phyloP scores from a whole-genome alignment of 2,113 vertebrate species.

The Solea senegalensis region DNA sequence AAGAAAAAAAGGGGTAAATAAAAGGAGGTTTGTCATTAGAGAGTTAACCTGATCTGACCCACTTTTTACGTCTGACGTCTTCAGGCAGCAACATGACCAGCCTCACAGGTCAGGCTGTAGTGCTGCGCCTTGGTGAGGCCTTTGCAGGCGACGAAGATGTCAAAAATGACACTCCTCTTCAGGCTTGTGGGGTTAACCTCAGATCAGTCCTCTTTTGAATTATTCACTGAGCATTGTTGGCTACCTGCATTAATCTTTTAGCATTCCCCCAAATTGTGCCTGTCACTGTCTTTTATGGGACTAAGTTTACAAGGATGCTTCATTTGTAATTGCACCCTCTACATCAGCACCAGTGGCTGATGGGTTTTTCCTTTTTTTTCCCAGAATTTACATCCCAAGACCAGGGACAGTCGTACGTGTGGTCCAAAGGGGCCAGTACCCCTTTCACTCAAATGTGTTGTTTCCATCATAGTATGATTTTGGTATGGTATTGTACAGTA shows the following conservation, averaged over 20 bases:
- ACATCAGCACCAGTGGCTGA: not conserved
- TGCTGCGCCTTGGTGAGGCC: slow-evolving; percentile 37
- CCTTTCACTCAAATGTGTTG: too few species aligned
- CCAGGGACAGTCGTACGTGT: too few species aligned
- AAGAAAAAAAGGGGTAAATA: not conserved
- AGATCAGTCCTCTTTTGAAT: slow-evolving; percentile 53
- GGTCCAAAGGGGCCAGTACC: too few species aligned
- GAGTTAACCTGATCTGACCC: slow-evolving; percentile 60
- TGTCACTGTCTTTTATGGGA: slow-evolving; percentile 1
- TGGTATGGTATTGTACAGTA: too few species aligned
- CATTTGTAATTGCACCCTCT: not conserved
- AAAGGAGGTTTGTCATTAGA: slow-evolving; percentile 28
- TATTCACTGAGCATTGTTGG: slow-evolving; percentile 55
- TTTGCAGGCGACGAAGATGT: slow-evolving; percentile 21
- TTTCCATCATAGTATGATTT: too few species aligned
- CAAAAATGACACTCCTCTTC: slow-evolving; percentile 28
- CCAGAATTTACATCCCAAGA: too few species aligned
- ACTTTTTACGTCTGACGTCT: slow-evolving; percentile 51
- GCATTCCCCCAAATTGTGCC: not conserved
- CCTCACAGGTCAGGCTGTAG: slow-evolving; percentile 27
- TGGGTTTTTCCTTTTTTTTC: too few species aligned
- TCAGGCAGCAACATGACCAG: slow-evolving; percentile 39
- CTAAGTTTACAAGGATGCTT: not conserved
- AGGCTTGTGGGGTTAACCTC: slow-evolving; percentile 27
- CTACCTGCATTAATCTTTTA: slow-evolving; percentile 40